phyloP scores from a whole-genome alignment of 1,140 invertebrate species.

The Gonioctena quinquepunctata region DNA sequence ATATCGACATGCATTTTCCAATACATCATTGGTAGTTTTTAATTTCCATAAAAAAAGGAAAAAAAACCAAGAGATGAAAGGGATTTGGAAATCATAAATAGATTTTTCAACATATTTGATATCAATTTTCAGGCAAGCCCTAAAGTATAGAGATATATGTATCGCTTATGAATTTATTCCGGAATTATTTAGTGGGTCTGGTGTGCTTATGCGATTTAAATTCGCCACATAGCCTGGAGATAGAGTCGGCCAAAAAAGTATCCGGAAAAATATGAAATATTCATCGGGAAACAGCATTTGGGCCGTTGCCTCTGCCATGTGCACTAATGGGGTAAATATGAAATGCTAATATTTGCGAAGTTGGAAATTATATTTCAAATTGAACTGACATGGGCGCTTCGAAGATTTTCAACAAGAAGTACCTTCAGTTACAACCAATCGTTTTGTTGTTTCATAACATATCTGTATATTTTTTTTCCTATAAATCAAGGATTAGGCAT shows the following conservation, averaged over 20 bases:
- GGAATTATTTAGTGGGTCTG: slow-evolving; percentile 44
- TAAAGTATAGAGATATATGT: slow-evolving; percentile 22
- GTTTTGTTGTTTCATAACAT: too few species aligned
- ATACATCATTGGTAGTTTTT: background rate
- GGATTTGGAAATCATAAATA: too few species aligned
- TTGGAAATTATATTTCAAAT: slow-evolving; percentile 52
- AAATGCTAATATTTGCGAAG: slow-evolving; percentile 51
- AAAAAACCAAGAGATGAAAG: too few species aligned
- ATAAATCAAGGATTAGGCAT: too few species aligned
- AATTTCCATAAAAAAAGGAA: slow-evolving; percentile 13
- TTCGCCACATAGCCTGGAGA: slow-evolving; percentile 44
- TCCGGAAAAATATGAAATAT: slow-evolving; percentile 42
- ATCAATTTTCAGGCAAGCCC: slow-evolving; percentile 21
- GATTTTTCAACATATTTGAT: slow-evolving; percentile 21
- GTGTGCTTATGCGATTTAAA: slow-evolving; percentile 48
- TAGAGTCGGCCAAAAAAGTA: slow-evolving; percentile 39
- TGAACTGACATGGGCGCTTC: slow-evolving; percentile 41
- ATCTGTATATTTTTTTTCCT: too few species aligned
- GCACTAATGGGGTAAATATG: slow-evolving; percentile 51
- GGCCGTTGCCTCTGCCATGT: slow-evolving; percentile 38
- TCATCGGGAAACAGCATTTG: slow-evolving; percentile 38
- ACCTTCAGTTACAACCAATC: too few species aligned
- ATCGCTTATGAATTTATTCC: slow-evolving; percentile 38
- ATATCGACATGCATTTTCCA: background rate
- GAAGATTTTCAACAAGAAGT: background rate